Percentiles rank a stretch among this genome's conserved stretches.
Conservation (phyloP, 2,888 invertebrate species). For the Oligia latruncula region DNA sequence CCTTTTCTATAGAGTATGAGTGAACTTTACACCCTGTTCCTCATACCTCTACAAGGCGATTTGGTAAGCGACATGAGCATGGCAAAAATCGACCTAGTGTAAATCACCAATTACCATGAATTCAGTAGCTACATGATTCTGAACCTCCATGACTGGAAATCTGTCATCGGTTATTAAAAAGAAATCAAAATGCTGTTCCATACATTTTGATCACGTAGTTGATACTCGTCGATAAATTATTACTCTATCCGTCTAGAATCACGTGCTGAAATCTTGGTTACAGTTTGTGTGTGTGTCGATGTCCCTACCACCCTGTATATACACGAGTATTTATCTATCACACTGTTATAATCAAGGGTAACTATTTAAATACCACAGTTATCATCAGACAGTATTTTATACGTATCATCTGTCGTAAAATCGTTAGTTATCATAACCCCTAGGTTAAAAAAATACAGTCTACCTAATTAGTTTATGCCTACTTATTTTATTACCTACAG, state of each 20-base stretch:
- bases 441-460: neutral
- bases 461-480: neutral
- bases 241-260: neutral
- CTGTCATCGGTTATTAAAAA: too few species aligned
- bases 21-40: too few species aligned
- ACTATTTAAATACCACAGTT: neutral
- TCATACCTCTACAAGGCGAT: too few species aligned
- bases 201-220: neutral
- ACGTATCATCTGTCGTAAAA: neutral
- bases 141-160: too few species aligned
- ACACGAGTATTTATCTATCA: slow-evolving; percentile 2
- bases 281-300: neutral
- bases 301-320: neutral
- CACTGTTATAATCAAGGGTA: neutral
- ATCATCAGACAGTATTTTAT: neutral
- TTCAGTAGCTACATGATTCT: too few species aligned
- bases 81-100: neutral
- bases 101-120: neutral
- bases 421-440: neutral
- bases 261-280: neutral
- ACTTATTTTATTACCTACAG: neutral
- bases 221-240: too few species aligned
- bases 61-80: neutral
- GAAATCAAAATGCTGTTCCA: neutral
- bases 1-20: too few species aligned